Evolutionary conservation across 2,113 vertebrate genomes (phyloP).

Genomic region (Galemys pyrenaicus): DNA sequence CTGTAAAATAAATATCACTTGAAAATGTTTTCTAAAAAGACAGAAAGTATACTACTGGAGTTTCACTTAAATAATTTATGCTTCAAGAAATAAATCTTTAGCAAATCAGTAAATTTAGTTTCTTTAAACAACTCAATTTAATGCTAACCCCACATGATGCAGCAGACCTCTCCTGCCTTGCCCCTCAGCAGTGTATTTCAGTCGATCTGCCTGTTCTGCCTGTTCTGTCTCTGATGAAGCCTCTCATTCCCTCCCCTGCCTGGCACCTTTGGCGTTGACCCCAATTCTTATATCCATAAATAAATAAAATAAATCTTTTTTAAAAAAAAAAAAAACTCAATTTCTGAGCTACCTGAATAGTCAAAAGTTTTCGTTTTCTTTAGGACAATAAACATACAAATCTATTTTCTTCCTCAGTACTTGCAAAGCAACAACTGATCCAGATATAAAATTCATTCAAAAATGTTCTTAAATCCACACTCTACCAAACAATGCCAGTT

Average conservation of each 20-base stretch:
- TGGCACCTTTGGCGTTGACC: too few species aligned
- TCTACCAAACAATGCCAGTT: not conserved
- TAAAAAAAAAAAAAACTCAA: not conserved
- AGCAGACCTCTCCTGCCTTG: too few species aligned
- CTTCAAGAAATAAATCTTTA: conserved; percentile 16
- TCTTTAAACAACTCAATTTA: not conserved
- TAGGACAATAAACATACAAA: conserved; percentile 20
- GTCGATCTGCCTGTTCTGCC: too few species aligned
- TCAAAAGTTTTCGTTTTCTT: not conserved
- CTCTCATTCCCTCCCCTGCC: too few species aligned
- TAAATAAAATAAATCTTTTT: too few species aligned
- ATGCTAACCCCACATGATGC: too few species aligned
- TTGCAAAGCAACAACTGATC: not conserved
- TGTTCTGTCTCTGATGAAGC: too few species aligned
- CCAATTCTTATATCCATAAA: too few species aligned
- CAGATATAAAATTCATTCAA: not conserved
- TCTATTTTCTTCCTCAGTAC: not conserved
- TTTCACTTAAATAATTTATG: not conserved
- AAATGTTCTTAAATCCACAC: conserved; percentile 1
- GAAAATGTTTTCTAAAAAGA: conserved; percentile 7
- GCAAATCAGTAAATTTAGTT: not conserved
- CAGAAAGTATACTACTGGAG: not conserved
- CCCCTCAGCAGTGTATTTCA: too few species aligned
- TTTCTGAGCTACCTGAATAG: not conserved
- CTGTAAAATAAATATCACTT: not conserved